Conservation (phyloP, 2,888 invertebrate genomes). For the Yponomeuta sedellus region DNA sequence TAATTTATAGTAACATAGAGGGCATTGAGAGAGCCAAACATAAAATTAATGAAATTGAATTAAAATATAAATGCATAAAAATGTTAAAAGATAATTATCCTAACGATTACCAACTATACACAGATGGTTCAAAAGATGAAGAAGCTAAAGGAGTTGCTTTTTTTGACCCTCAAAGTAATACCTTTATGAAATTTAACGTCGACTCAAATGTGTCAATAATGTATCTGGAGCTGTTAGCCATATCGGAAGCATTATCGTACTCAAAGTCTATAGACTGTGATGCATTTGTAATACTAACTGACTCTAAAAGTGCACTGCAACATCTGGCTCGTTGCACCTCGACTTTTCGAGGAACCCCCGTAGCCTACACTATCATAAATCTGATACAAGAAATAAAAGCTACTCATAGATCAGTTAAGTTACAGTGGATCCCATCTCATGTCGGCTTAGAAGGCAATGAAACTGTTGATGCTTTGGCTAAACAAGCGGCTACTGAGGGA, state of each 20-base stretch:
- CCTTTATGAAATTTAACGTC: not conserved
- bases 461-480: not conserved
- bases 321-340: too few species aligned
- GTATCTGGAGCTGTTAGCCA: not conserved
- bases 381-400: not conserved
- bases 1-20: not conserved
- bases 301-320: too few species aligned
- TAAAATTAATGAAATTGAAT: not conserved
- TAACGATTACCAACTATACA: not conserved
- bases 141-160: not conserved
- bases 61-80: not conserved
- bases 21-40: not conserved
- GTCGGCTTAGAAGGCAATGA: not conserved
- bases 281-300: not conserved
- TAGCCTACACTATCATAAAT: not conserved
- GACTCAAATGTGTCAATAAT: not conserved
- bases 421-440: not conserved
- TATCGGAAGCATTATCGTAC: slow-evolving; percentile 1
- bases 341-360: too few species aligned
- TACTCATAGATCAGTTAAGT: not conserved
- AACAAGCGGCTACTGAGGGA: not conserved
- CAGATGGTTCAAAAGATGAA: not conserved
- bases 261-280: not conserved
- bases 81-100: not conserved
- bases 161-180: not conserved